These are phyloP conservation scores for Aphis craccivora DNA, from an alignment of 1,140 invertebrate species.

Conservation along the genomic window DNA sequence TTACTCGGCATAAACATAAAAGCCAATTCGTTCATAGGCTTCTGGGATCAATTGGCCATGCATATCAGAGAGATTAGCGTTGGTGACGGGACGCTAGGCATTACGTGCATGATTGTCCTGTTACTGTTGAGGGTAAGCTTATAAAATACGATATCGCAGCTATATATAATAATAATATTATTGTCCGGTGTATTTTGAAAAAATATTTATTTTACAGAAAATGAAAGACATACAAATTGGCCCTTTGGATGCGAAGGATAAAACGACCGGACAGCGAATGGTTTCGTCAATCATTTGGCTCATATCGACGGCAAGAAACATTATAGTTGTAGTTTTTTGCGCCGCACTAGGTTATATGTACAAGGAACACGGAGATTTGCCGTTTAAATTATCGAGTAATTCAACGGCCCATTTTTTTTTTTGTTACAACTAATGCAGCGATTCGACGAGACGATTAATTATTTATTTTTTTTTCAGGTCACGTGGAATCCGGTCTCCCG, in stretches of 20 bases:
- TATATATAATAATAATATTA: too few relatives aligned
- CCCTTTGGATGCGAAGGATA: slow-evolving; percentile 65
- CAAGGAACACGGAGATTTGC: slow-evolving; percentile 68
- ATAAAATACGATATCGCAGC: not conserved
- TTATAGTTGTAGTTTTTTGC: slow-evolving; percentile 77
- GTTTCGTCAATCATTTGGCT: slow-evolving; percentile 73
- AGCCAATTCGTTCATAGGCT: slow-evolving; percentile 73
- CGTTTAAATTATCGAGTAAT: slow-evolving; percentile 74
- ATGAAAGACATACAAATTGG: slow-evolving; percentile 73
- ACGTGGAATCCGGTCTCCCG: slow-evolving; percentile 76
- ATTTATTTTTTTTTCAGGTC: slow-evolving; percentile 64
- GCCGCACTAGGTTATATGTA: slow-evolving; percentile 72
- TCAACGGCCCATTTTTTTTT: not conserved
- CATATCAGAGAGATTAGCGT: slow-evolving; percentile 73
- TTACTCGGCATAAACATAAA: slow-evolving; percentile 75
- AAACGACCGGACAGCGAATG: slow-evolving; percentile 64
- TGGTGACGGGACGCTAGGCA: slow-evolving; percentile 73
- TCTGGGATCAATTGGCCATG: slow-evolving; percentile 71
- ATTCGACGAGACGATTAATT: not conserved
- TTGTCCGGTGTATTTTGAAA: not conserved
- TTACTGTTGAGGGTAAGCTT: slow-evolving; percentile 70
- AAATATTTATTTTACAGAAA: slow-evolving; percentile 68
- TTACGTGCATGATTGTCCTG: slow-evolving; percentile 73
- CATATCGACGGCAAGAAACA: slow-evolving; percentile 79
- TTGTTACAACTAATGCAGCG: not conserved